These are phyloP conservation scores for Zootoca vivipara DNA, from an alignment of 2,113 vertebrate genomes.

Conservation along the genomic window DNA sequence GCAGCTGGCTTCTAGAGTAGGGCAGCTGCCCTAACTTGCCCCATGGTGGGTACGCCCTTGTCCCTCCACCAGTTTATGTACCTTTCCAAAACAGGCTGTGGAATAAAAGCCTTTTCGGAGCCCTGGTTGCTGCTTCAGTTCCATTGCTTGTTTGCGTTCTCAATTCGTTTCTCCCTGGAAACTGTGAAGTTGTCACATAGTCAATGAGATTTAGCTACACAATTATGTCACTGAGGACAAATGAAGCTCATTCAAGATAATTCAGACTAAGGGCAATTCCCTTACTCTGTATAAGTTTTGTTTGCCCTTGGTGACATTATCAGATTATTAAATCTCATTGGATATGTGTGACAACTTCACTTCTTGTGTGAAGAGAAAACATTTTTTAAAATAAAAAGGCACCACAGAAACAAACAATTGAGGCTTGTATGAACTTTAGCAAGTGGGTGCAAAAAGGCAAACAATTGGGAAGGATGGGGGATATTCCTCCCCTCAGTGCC, in stretches of 20 bases:
- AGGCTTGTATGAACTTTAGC: not conserved
- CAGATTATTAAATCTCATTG: not conserved
- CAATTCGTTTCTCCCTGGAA: not conserved
- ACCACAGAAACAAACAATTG: not conserved
- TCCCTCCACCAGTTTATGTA: too few relatives aligned
- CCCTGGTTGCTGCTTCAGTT: not conserved
- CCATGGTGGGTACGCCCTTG: too few relatives aligned
- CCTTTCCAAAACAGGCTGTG: too few relatives aligned
- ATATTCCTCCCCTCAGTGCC: not conserved
- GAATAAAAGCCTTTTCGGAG: not conserved
- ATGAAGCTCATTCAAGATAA: constrained; percentile 1
- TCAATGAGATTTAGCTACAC: not conserved
- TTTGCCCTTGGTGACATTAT: not conserved
- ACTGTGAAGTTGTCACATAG: not conserved
- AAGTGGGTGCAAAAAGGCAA: not conserved
- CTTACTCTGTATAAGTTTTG: not conserved
- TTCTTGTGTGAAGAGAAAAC: not conserved
- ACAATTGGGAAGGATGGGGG: not conserved
- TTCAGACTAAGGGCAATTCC: not conserved
- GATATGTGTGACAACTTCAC: not conserved
- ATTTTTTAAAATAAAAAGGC: not conserved
- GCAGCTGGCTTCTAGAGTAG: too few relatives aligned
- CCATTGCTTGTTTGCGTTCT: not conserved
- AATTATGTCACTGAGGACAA: not conserved
- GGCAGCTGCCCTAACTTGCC: too few relatives aligned